phyloP scores from a whole-genome alignment of 2,797 vertebrate species.

The Cyclopterus lumpus region DNA sequence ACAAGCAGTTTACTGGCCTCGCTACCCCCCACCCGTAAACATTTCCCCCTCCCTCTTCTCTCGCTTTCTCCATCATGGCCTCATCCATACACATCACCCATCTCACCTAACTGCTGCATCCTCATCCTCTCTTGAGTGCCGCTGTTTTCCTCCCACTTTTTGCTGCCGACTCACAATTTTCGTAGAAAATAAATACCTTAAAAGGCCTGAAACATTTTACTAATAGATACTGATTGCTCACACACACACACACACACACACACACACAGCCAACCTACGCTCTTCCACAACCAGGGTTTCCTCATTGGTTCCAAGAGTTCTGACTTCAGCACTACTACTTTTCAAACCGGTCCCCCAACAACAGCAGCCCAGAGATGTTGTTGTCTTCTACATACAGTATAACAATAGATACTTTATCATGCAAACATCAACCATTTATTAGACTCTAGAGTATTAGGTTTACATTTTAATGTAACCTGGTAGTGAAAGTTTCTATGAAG shows the following conservation, averaged over 20 bases:
- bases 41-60: slow-evolving; percentile 73
- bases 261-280: background rate
- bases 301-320: background rate
- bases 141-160: slow-evolving; percentile 31
- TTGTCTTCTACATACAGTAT: background rate
- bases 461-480: background rate
- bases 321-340: background rate
- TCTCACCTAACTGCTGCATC: slow-evolving; percentile 55
- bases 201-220: slow-evolving; percentile 46
- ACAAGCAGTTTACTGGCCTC: slow-evolving; percentile 84
- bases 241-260: background rate
- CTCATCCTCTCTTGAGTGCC: slow-evolving; percentile 59
- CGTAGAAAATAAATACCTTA: slow-evolving; percentile 40
- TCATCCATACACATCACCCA: slow-evolving; percentile 76
- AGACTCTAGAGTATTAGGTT: background rate
- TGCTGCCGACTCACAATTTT: slow-evolving; percentile 37
- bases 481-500: background rate
- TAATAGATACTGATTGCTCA: slow-evolving; percentile 36
- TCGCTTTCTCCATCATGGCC: slow-evolving; percentile 70
- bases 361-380: background rate
- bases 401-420: background rate
- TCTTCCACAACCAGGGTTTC: background rate
- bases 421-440: background rate
- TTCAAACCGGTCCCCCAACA: background rate
- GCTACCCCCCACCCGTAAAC: slow-evolving; percentile 78